Conservation (phyloP, 2,113 vertebrate genomes). For the Pangasianodon hypophthalmus region DNA sequence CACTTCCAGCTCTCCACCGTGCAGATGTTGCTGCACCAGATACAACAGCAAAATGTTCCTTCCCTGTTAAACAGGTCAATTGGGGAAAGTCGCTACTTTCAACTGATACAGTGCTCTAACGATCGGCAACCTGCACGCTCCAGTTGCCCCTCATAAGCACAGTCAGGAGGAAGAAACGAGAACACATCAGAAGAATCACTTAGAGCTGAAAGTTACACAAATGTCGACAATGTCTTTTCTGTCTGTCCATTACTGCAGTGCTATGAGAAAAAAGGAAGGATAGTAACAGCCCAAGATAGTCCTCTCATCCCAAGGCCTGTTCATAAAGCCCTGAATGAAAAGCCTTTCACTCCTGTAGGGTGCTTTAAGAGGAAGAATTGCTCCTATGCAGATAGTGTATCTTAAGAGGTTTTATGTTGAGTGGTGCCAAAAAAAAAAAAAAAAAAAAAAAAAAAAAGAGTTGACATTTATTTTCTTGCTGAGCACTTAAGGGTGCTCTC, state of each 20-base stretch:
- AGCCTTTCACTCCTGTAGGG: conserved; percentile 44
- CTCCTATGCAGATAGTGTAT: conserved; percentile 21
- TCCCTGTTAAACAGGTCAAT: not conserved
- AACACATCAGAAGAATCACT: conserved; percentile 29
- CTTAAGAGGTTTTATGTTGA: conserved; percentile 54
- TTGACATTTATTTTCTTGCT: conserved; percentile 59
- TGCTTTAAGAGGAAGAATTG: conserved; percentile 5
- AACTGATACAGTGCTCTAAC: not conserved
- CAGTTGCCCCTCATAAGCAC: conserved; percentile 54
- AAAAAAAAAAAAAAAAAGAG: not conserved
- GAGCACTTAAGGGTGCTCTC: conserved; percentile 56
- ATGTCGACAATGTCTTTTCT: conserved; percentile 43
- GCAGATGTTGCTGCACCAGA: no score
- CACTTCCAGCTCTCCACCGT: not conserved
- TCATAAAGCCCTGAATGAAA: conserved; percentile 55
- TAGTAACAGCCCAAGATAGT: conserved; percentile 35
- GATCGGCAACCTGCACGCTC: conserved; percentile 44
- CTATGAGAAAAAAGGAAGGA: not conserved
- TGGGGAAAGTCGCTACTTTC: not conserved
- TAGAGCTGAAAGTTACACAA: conserved; percentile 40
- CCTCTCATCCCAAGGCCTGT: conserved; percentile 48
- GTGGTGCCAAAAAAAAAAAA: conserved; percentile 37
- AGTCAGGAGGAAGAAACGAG: conserved; percentile 18
- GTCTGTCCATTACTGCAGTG: conserved; percentile 55
- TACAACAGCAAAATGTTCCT: not conserved